Evolutionary conservation across 64 coral and sea anemone species (phyloP), one percentile per base, ranked within the genome.

Genomic region (Dendronephthya gigantea): DNA sequence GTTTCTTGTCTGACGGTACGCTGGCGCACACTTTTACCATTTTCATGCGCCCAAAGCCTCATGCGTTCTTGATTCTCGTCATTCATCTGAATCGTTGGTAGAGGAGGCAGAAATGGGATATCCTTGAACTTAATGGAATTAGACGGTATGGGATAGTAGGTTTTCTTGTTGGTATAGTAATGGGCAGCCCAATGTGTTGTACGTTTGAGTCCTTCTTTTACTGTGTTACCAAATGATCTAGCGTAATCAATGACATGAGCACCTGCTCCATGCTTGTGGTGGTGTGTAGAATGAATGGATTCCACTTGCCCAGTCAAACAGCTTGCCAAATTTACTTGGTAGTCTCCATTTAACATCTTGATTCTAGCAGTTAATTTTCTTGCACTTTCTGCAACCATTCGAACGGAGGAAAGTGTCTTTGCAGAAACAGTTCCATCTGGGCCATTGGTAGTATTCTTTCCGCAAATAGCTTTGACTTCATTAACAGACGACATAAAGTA

Each of bases 161-260:
- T 72, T 43, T 90, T 90, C 82, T 85, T 90, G 83, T 85, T 90
- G 39, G 88, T 90, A 34, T 84, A 90, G 81, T 85, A 90, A 79
- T 90, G 65, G 14, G 83, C 88, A 85, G 83, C 38, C 84, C 83
- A 88, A 2, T 0, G 16, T 0, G 89, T 86, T 90, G 84, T 90
- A 86, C 89, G 10, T 33, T 90, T 90, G 0, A 90, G 89, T 30
- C 74, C 84, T 82, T 90, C 89, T 90, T 82, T 85, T 1, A 85
- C 83, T 3, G 83, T 90, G 36, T 90, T 90, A 19, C 83, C 89
- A 90, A 90, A 90, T 52, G 55, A 68, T 25, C 68, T n/a, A 5
- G 89, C 83, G 17, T 90, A 90, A 22, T 90, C 82, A 37, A 90
- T 45, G 45, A 90, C 83, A 75, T 89, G 86, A 36, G 84, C 84